Base-by-base conservation (phyloP, 1,140 invertebrate species). In the Zaprionus camerounensis region DNA sequence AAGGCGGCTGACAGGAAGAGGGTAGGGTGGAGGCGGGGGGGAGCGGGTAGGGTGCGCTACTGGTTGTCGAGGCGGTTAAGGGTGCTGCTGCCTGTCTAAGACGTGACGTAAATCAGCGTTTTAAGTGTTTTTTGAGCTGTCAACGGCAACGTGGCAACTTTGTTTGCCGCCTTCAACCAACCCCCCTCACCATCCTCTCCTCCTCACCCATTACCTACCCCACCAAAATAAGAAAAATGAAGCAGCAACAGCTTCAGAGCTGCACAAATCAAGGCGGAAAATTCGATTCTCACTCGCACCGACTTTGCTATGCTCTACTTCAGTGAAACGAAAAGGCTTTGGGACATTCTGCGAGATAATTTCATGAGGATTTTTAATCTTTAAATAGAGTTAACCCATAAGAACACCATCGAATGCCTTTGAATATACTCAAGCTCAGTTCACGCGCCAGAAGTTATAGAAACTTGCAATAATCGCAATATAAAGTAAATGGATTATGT, bases 51-150 rank as follows among this genome's bases (percentile, higher is more conserved):
- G 24, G 11, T n/a, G 31, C n/a, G 53, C 9, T 6, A 15, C 31
- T 59, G 44, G 15, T 57, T 31, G 24, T 41, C 26, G 36, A 15
- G 53, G 38, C n/a, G 62, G 44, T 62, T 13, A 34, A 55, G 51
- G 26, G 24, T 36, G 62, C 38, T 34, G 31, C 81, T 28, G 62
- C 41, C 81, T 81, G 84, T 88, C 81, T 84, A 61, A 71, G 78
- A 90, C 81, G 85, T 88, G 81, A 81, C 78, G 81, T 79, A 84
- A 84, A 87, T 88, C 84, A 79, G 84, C 72, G 84, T 88, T 81
- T 88, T 90, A 88, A 84, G 84, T 88, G 78, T 79, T 79, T 76
- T 76, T 80, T 67, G 81, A 88, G 77, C 84, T 88, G 75, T 88
- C 84, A 88, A 81, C 74, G 63, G 81, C 81, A 81, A 79, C 77